Percentiles rank a stretch among this genome's conserved stretches.
These are phyloP conservation scores for Phacellophora camtschatica DNA, from an alignment of 30 jellyfish, hydroid and myxozoan species.

Conservation along the genomic window DNA sequence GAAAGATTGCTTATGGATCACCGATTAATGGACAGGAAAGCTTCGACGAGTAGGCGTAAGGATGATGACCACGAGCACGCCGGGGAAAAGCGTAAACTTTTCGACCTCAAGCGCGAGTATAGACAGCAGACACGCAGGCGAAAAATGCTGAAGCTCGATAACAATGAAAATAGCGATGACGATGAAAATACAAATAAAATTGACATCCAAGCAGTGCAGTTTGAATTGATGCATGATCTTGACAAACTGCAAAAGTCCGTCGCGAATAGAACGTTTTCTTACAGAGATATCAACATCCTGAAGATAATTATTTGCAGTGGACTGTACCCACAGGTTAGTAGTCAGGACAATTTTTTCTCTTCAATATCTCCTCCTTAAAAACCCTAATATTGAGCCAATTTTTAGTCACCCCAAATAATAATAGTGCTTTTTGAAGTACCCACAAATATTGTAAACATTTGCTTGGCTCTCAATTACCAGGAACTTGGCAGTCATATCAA, in stretches of 20 bases:
- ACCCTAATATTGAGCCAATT: too few species aligned
- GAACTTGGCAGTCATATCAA: too few species aligned
- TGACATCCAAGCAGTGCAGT: constrained; percentile 92
- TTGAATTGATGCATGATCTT: constrained; percentile 81
- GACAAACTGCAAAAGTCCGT: constrained; percentile 64
- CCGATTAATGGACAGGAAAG: constrained; percentile 29
- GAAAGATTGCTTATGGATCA: constrained; percentile 76
- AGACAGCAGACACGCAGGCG: constrained; percentile 72
- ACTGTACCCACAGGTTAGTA: constrained; percentile 91
- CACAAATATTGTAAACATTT: too few species aligned
- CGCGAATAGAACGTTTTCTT: constrained; percentile 57
- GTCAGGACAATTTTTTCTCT: too few species aligned
- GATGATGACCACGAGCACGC: constrained; percentile 13
- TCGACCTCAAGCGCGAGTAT: constrained; percentile 76
- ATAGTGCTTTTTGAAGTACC: too few species aligned
- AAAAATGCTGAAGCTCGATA: constrained; percentile 75
- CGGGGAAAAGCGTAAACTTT: constrained; percentile 63
- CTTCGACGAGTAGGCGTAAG: background rate
- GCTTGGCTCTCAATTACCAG: too few species aligned
- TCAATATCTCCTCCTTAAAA: too few species aligned
- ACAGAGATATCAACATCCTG: constrained; percentile 66
- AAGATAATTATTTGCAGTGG: constrained; percentile 88
- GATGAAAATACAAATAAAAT: constrained; percentile 72
- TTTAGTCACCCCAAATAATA: too few species aligned
- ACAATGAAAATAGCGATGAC: constrained; percentile 37